Base-by-base conservation (phyloP, 2,113 vertebrate species). In the Coreoperca whiteheadi region DNA sequence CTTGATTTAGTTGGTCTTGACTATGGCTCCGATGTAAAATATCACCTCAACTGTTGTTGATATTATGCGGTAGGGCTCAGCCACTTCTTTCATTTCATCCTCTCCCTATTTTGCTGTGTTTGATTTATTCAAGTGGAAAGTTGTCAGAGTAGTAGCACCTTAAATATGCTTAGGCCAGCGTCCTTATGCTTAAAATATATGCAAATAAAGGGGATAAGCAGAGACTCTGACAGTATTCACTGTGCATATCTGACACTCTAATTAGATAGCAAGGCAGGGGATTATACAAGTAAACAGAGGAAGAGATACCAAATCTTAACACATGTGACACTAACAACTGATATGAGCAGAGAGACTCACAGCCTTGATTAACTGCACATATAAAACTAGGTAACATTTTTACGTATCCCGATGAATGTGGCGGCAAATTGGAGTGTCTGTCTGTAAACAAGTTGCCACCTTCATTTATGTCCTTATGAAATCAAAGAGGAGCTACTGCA, bases 361-460 rank as follows among this genome's bases (percentile, higher is more conserved):
- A 56, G 74, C 73, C 65, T 21, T 86, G 89, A 90, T 89, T 76
- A 86, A 87, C 60, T 71, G 80, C 68, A 67, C 68, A 77, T 78
- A 90, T 92, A 82, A 94, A 92, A 81, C 82, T 63, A 65, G 80
- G 81, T 59, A 91, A 82, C 78, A 41, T 51, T 90, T 92, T 86
- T 87, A 88, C 84, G 78, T 72, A 80, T 83, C 80, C 34, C 41
- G 67, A 60, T 8, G 74, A 84, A 88, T 68, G 59, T 84, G 70
- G 83, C 48, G 30, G 82, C 91, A 94, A 93, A 90, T 92, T 92
- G 84, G 73, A 88, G 84, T 64, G 74, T 90, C 82, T 91, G 89
- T n/a, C n/a, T n/a, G 87, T 89, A 90, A 94, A 94, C 92, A 93
- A 90, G 88, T 90, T 89, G 80, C 85, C 77, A 41, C 67, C 66